Conservation (phyloP, 2,888 invertebrate species). For the Deilephila elpenor region DNA sequence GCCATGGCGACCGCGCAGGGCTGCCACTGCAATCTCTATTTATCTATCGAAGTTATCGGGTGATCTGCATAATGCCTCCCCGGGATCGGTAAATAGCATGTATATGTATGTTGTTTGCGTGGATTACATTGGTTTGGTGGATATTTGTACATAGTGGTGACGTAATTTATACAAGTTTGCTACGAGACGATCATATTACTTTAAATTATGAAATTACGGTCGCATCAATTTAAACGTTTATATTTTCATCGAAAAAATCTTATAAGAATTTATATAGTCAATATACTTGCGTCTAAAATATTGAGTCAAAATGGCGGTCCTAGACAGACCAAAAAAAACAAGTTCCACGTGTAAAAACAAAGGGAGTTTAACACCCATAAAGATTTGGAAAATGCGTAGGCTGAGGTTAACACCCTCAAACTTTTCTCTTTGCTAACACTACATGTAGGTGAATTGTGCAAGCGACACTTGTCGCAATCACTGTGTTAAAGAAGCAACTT, state of each 20-base stretch:
- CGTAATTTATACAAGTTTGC: too few species aligned
- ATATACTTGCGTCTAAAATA: too few species aligned
- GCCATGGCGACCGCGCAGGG: constrained; percentile 71
- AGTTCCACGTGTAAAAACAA: not conserved
- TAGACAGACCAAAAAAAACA: not conserved
- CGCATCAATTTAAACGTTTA: too few species aligned
- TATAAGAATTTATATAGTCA: too few species aligned
- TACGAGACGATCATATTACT: too few species aligned
- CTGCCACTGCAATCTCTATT: constrained; percentile 34
- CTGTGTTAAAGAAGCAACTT: too few species aligned
- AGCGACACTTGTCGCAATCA: not conserved
- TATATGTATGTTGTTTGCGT: not conserved
- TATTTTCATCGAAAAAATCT: too few species aligned
- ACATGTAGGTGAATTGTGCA: not conserved
- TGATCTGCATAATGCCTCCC: constrained; percentile 23
- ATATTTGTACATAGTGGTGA: too few species aligned
- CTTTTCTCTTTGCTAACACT: not conserved
- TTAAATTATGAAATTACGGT: too few species aligned
- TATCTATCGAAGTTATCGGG: constrained; percentile 20
- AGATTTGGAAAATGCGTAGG: constrained; percentile 8
- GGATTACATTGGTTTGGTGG: not conserved
- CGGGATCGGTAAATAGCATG: constrained; percentile 10
- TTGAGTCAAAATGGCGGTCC: too few species aligned
- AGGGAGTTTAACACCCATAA: not conserved
- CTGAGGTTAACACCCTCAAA: constrained; percentile 8